Evolutionary conservation across 2,888 invertebrate species (phyloP), one percentile per base, ranked within the genome.

Genomic region (Trissolcus brochymenae): DNA sequence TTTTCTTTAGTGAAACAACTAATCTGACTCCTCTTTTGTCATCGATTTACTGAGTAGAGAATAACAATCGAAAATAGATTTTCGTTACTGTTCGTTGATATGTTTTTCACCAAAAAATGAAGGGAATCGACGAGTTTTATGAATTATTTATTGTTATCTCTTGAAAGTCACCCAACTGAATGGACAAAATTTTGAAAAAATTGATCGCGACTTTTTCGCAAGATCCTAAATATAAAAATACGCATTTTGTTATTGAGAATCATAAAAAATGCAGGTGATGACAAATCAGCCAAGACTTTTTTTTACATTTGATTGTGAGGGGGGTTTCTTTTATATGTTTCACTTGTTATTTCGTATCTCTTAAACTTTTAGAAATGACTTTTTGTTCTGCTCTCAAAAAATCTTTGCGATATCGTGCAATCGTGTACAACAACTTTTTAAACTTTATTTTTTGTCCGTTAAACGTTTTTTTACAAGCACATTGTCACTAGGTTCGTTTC

Each of bases 401-500:
- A 53, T 65, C 51, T 53, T 54, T 62, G 56, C 64, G 65, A 73
- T 62, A 55, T 71, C 62, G 59, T 70, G 66, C 54, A 74, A 65
- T 73, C 53, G 65, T 68, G 55, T 65, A 53, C 2, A 51, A 46
- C 17, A 61, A 40, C 55, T 54, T 41, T 56, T 43, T 19, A 14
- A 54, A 41, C 55, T 19, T 13, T 60, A 60, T 43, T 60, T 21
- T 50, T 66, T 51, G 35, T 35, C 35, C 35, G 9, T 35, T 35
- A 11, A 35, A 35, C 25, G 9, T 57, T 64, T 60, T 60, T 53
- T 60, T 73, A 74, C 56, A 73, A 70, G 65, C 61, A 73, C 50
- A 66, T 49, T 56, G 59, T 67, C 54, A 35, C 59, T 76, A 72
- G 72, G 64, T 66, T 71, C 56, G 66, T 71, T 78, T 70, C n/a